Conservation (phyloP, 2,888 invertebrate genomes). For the Torymus texanus region DNA sequence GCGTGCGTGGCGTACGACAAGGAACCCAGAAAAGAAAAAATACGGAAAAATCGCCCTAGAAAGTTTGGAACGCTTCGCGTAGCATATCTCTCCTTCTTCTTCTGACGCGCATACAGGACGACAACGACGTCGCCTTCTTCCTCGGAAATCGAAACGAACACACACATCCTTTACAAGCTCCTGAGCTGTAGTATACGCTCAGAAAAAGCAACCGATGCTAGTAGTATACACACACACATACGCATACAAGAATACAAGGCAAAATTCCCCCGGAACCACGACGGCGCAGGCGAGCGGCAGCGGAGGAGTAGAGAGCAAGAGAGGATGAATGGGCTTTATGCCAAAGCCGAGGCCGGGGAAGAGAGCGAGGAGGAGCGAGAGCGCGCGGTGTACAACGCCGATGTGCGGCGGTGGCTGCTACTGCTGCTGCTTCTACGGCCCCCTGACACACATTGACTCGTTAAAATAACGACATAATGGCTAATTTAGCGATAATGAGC, state of each 20-base stretch:
- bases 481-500: conserved; percentile 75
- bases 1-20: not conserved
- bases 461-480: conserved; percentile 76
- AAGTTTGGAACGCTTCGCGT: not conserved
- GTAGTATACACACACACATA: too few relatives aligned
- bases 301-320: too few relatives aligned
- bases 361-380: not conserved
- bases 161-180: not conserved
- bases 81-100: not conserved
- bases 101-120: not conserved
- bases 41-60: conserved; percentile 12
- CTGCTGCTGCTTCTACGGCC: conserved; percentile 60
- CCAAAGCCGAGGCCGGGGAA: conserved; percentile 49
- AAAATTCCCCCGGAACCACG: too few relatives aligned
- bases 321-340: conserved; percentile 41
- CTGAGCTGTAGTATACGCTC: too few relatives aligned
- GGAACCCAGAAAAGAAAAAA: not conserved
- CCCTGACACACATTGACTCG: conserved; percentile 75
- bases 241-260: too few relatives aligned
- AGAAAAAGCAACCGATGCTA: too few relatives aligned
- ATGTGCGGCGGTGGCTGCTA: conserved; percentile 33
- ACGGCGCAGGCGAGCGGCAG: too few relatives aligned
- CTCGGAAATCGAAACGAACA: conserved; percentile 33
- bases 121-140: not conserved
- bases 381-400: conserved; percentile 21